A percentile compares a stretch with the other conserved stretches of the same genome.
Conservation (phyloP, 2,113 vertebrate genomes). For the Nannobrachium achirus region DNA sequence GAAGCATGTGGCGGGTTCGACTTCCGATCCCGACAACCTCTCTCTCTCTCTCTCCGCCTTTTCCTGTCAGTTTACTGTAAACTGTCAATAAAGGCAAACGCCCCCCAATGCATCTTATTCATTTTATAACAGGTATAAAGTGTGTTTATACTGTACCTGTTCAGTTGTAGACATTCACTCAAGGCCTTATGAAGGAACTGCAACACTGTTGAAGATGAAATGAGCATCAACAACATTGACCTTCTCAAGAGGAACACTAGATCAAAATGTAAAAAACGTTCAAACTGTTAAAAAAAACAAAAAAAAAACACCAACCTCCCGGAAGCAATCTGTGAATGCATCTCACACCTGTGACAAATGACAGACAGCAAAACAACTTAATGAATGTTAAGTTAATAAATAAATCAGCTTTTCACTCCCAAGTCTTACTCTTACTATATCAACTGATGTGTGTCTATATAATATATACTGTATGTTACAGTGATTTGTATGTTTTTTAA, state of each 20-base stretch:
- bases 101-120: too few relatives aligned
- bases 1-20: too few relatives aligned
- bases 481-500: too few relatives aligned
- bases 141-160: constrained; percentile 83
- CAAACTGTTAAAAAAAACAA: not conserved
- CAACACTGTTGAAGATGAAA: constrained; percentile 81
- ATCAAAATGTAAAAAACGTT: not conserved
- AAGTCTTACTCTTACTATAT: too few relatives aligned
- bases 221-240: not conserved
- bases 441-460: too few relatives aligned
- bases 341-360: constrained; percentile 79
- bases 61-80: too few relatives aligned
- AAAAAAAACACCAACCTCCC: constrained; percentile 79
- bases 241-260: not conserved
- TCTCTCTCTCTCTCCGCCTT: too few relatives aligned
- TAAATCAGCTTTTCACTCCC: not conserved
- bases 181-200: constrained; percentile 86
- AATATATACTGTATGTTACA: too few relatives aligned
- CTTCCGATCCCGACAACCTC: too few relatives aligned
- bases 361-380: constrained; percentile 13
- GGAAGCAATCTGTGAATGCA: constrained; percentile 82
- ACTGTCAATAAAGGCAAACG: too few relatives aligned
- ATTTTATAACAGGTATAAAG: too few relatives aligned
- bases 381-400: constrained; percentile 1
- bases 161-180: constrained; percentile 83